Conservation (phyloP, 2,888 invertebrate species). For the Catocala fraxini region DNA sequence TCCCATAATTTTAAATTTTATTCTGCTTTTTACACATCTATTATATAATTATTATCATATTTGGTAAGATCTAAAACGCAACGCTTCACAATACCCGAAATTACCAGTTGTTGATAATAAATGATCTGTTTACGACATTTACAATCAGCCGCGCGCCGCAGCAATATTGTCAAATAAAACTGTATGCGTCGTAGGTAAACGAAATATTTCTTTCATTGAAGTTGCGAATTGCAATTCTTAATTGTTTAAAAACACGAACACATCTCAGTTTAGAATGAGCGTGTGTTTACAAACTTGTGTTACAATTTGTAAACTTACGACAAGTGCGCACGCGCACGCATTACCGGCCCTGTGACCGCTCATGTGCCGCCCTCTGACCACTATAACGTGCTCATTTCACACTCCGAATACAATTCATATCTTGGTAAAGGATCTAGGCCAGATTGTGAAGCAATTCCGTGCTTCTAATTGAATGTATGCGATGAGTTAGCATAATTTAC, state of each 20-base stretch:
- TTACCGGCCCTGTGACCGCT: slow-evolving; percentile 37
- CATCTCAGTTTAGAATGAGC: slow-evolving; percentile 62
- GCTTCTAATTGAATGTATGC: slow-evolving; percentile 22
- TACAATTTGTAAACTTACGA: slow-evolving; percentile 68
- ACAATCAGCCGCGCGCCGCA: too few relatives aligned
- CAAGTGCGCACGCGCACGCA: slow-evolving; percentile 41
- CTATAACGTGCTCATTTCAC: slow-evolving; percentile 8
- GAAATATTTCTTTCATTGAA: slow-evolving; percentile 22
- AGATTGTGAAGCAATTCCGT: slow-evolving; percentile 21
- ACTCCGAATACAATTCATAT: slow-evolving; percentile 18
- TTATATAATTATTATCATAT: too few relatives aligned
- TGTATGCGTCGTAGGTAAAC: slow-evolving; percentile 1
- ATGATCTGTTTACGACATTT: too few relatives aligned
- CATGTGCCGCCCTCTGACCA: slow-evolving; percentile 38
- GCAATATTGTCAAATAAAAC: background rate
- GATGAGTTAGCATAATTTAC: slow-evolving; percentile 18
- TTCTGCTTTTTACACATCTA: too few relatives aligned
- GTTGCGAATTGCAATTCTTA: slow-evolving; percentile 19
- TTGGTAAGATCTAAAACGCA: too few relatives aligned
- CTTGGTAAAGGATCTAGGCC: slow-evolving; percentile 24
- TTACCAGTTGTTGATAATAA: too few relatives aligned
- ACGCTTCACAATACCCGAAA: too few relatives aligned
- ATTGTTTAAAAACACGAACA: slow-evolving; percentile 68
- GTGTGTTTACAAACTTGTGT: slow-evolving; percentile 68
- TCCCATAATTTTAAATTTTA: too few relatives aligned